Evolutionary conservation across 2,113 vertebrate genomes (phyloP), one percentile per base, ranked within the genome.

Genomic region (Trogon melanurus): DNA sequence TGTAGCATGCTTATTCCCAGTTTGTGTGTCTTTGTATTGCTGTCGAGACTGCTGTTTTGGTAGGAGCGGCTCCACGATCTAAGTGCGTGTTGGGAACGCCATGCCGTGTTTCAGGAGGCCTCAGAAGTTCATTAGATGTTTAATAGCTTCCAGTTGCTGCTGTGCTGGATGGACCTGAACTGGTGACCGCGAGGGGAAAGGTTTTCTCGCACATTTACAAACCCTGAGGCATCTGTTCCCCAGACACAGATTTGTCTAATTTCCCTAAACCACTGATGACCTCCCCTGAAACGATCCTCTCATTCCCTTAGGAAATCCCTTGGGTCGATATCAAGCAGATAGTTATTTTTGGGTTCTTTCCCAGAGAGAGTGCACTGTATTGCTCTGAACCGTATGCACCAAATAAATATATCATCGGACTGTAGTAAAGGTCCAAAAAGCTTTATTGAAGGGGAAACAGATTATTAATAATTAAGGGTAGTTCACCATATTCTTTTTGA

Each of bases 261-360:
- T 94, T 78, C 54, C 73, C 76, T 87, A 79, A 94, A 92, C 80
- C 92, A 44, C 91, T 95, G 93, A 84, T 79, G 95, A 94, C 85
- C 93, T 89, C 90, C 83, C 53, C 90, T 92, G 93, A 92, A 92
- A 94, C 62, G 69, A 87, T 93, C 71, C 50, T 92, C 66, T 53
- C 62, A 79, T 92, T 96, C 93, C 92, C 95, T 85, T 81, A 96
- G 96, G 95, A 96, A 93, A 78, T 93, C 95, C 73, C 65, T 94
- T 95, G 93, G 92, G 93, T 72, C 84, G 95, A 72, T 94, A 96
- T 89, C 90, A 95, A 96, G 83, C 66, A 86, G 90, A 96, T 86
- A 93, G 92, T 97, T 96, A 78, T 94, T 95, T 95, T 94, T 95
- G 94, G 93, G 92, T 30, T 88, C 88, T 85, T 97, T 96, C 95